Conservation (phyloP, 2,888 invertebrate genomes). For the Hymenopus coronatus region DNA sequence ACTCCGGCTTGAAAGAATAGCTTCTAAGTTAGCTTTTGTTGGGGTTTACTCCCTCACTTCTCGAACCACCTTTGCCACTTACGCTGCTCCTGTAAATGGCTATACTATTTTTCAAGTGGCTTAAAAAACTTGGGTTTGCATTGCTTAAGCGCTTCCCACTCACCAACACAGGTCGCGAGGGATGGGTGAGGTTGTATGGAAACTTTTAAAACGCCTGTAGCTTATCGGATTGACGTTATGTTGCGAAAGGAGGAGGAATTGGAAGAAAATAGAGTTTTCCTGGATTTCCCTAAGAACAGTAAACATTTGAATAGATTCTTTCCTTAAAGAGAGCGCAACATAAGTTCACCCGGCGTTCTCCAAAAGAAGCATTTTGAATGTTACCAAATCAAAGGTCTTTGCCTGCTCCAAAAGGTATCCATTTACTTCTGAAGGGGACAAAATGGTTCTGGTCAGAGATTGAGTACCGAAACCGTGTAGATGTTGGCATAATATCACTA, state of each 20-base stretch:
- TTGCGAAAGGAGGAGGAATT: background rate
- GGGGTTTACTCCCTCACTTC: background rate
- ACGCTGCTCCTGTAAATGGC: background rate
- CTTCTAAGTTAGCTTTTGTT: constrained; percentile 23
- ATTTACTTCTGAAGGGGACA: background rate
- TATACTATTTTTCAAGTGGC: constrained; percentile 13
- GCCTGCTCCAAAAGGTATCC: background rate
- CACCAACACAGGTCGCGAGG: background rate
- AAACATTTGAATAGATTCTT: background rate
- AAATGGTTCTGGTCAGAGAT: too few relatives aligned
- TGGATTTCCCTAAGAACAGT: background rate
- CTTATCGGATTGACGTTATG: constrained; percentile 20
- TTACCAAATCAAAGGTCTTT: background rate
- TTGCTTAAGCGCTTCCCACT: background rate
- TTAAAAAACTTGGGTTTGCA: background rate
- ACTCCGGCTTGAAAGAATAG: constrained; percentile 21
- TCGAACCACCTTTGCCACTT: background rate
- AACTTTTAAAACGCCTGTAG: constrained; percentile 20
- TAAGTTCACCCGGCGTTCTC: background rate
- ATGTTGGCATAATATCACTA: too few relatives aligned
- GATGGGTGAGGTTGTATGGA: background rate
- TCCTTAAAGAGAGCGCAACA: background rate
- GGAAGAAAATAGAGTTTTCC: background rate
- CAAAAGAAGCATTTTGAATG: background rate
- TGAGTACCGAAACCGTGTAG: too few relatives aligned